phyloP scores from a whole-genome alignment of 2,797 vertebrate species.

The Cynopterus sphinx region DNA sequence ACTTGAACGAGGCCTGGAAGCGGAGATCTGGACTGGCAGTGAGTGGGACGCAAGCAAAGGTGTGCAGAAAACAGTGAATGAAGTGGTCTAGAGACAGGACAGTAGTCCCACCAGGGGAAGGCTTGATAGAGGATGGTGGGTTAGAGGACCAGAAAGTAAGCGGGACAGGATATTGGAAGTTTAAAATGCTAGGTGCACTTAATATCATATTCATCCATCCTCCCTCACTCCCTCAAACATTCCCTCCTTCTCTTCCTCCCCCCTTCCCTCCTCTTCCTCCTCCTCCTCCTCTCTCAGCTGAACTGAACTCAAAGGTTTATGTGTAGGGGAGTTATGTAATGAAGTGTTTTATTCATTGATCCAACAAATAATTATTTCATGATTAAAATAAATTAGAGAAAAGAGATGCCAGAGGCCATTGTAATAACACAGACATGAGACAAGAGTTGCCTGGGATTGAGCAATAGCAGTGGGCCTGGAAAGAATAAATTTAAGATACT shows the following conservation, averaged over 20 bases:
- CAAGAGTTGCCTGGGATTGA: neutral
- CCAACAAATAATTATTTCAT: conserved; percentile 70
- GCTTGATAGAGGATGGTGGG: neutral
- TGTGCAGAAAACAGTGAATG: neutral
- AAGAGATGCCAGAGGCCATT: conserved; percentile 52
- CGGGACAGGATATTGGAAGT: neutral
- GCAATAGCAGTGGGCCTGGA: neutral
- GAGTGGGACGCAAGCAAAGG: neutral
- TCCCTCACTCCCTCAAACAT: no score
- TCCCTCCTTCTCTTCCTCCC: no score
- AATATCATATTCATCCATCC: no score
- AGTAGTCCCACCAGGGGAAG: neutral
- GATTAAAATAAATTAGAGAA: conserved; percentile 64
- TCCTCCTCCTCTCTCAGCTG: neutral
- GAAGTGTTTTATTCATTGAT: conserved; percentile 47
- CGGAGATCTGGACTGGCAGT: neutral
- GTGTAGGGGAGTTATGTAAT: neutral
- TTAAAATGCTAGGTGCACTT: neutral
- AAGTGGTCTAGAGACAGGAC: neutral
- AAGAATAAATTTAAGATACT: neutral
- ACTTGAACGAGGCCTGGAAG: neutral
- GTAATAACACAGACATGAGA: neutral
- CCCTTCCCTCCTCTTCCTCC: neutral
- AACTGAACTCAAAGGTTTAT: conserved; percentile 7
- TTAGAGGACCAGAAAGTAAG: neutral